Base-by-base conservation (phyloP, 2,888 invertebrate genomes). In the Elgonia sp. region DNA sequence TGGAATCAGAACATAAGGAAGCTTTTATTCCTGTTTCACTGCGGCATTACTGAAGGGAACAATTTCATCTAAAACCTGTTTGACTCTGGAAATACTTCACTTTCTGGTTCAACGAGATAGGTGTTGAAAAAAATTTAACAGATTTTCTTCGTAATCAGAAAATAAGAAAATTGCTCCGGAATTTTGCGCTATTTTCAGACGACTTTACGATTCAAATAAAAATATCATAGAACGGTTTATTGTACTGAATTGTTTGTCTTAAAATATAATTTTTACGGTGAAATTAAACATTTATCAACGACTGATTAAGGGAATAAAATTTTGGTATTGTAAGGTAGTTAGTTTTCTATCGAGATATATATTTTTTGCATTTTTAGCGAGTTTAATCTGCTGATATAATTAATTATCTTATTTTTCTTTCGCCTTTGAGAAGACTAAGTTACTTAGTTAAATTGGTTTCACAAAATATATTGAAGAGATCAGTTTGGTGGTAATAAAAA, bases 31-130 rank as follows among this genome's bases (percentile, higher is more conserved):
- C 69, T 86, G 81, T 86, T 86, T 86, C 81, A 81, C 86, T 70
- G 81, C 63, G 46, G 81, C 76, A 76, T 82, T 81, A 82, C 86
- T 76, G 81, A 86, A 81, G 76, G 76, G 76, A 82, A 82, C 86
- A 86, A 86, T 86, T 86, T 77, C 86, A 86, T 82, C 86, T 72
- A 86, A 82, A 86, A 82, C 82, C 81, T 77, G 86, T 82, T 82
- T 86, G 72, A 86, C 82, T 82, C 82, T 70, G 70, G 72, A 86
- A 86, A 82, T 86, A 72, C 82, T 86, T 86, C 72, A 70, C 70
- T 72, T 86, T 77, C 82, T 86, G 70, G 76, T 70, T 82, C 76
- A 55, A 86, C 53, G 72, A 82, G 70, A 86, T 76, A 86, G 57
- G 81, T 53, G 65, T 62, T 79, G 80, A 86, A 81, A 86, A 62